A percentile compares a stretch with the other conserved stretches of the same genome.
These are phyloP conservation scores for Cariama cristata DNA, from an alignment of 2,113 vertebrate genomes.

Conservation along the genomic window DNA sequence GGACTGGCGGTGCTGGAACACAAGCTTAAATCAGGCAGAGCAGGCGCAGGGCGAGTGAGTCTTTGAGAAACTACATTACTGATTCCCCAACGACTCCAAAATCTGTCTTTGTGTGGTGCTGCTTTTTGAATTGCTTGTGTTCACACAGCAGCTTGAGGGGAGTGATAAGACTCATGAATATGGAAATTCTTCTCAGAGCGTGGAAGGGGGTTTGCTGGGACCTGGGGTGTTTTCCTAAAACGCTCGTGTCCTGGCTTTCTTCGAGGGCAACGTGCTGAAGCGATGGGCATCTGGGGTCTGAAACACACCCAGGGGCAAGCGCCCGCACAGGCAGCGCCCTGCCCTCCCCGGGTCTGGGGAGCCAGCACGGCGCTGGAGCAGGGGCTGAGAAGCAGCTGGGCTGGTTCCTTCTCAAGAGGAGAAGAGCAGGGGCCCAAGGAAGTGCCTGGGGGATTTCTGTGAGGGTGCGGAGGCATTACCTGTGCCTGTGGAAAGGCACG, in stretches of 20 bases:
- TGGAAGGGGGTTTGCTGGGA: not conserved
- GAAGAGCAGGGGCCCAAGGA: not conserved
- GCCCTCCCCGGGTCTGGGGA: not conserved
- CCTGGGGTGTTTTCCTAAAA: not conserved
- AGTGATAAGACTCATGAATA: constrained; percentile 64
- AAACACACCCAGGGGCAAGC: rapidly evolving
- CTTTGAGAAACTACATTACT: not conserved
- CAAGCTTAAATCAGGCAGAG: not conserved
- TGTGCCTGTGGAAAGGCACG: not conserved
- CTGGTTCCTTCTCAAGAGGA: not conserved
- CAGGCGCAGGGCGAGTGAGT: not conserved
- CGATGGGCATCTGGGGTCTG: rapidly evolving
- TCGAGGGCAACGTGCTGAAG: not conserved
- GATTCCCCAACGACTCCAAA: not conserved
- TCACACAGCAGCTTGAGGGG: constrained; percentile 56
- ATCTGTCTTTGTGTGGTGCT: constrained; percentile 17
- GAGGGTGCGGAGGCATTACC: rapidly evolving
- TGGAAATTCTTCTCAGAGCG: not conserved
- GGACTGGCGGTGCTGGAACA: not conserved
- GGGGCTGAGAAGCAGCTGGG: rapidly evolving
- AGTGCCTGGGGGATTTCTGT: not conserved
- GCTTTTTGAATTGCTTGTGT: not conserved
- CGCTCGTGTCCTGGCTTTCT: rapidly evolving
- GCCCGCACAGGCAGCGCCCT: rapidly evolving
- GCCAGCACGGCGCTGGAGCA: not conserved